Evolutionary conservation across 2,797 vertebrate species (phyloP), one percentile per base, ranked within the genome.

Genomic region (Acipenser ruthenus): DNA sequence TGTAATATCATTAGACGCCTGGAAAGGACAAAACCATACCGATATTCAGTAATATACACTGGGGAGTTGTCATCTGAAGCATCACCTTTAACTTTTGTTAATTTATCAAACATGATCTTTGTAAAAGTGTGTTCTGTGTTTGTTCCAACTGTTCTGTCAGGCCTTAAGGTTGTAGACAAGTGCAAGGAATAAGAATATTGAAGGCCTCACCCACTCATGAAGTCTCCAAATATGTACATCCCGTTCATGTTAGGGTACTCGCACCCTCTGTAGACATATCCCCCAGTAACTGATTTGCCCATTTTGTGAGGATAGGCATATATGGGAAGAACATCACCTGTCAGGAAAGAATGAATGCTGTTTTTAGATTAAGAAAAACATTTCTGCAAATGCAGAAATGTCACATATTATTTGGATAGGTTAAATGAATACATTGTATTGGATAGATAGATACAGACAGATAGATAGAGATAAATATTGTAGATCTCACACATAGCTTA

Each of bases 141-240:
- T 37, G 23, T 37, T 37, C 23, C 23, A 37, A 37, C 23, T 37
- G 48, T 23, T 47, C n/a, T 65, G 6, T 37, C 52, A 56, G 11
- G 11, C 7, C 37, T 12, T 47, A n/a, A 12, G 8, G 3, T 8
- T 13, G n/a, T n/a, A n/a, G n/a, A n/a, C n/a, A n/a, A n/a, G n/a
- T n/a, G 51, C 10, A 18, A 55, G 10, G 52, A 4, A 49, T 7
- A 65, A 12, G n/a, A 7, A 6, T 1, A 61, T 18, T 37, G 15
- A 65, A 64, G 8, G 56, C 66, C 92, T 82, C 87, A 98, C 96
- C 96, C 96, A 2, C 93, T 98, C 95, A 98, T 98, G 80, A 98
- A 98, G 81, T 98, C 96, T 71, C 94, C 96, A 68, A 98, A 98
- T 80, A 98, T 92, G 82, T 98, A 98, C 73, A 96, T 88, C 68